Conservation (phyloP, 2,113 vertebrate species). For the Hemiscyllium ocellatum region DNA sequence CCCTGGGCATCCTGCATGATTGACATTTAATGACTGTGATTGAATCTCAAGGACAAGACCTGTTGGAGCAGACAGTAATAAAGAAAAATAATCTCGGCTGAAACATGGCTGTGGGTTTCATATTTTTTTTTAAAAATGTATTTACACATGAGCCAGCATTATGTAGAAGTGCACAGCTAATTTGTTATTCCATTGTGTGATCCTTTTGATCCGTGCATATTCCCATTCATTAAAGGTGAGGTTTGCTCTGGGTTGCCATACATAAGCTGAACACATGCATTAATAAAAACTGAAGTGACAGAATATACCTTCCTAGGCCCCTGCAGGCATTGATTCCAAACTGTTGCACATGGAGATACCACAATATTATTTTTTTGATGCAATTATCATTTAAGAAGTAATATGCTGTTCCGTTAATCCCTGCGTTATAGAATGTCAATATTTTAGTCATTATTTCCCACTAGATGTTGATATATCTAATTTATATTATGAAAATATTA, state of each 20-base stretch:
- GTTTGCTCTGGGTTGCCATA: neutral
- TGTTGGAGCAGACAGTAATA: neutral
- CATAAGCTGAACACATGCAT: neutral
- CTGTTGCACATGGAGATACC: neutral
- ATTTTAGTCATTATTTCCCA: neutral
- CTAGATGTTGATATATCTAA: neutral
- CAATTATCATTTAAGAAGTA: neutral
- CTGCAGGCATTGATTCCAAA: neutral
- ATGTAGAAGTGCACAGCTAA: neutral
- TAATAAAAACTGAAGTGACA: conserved; percentile 27
- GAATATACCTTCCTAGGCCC: neutral
- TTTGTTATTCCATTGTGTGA: neutral
- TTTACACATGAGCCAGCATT: neutral
- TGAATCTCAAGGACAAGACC: neutral
- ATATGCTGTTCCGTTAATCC: neutral
- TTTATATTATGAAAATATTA: neutral
- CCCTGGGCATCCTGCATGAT: neutral
- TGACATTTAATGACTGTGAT: neutral
- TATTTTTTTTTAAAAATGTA: neutral
- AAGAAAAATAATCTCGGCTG: neutral
- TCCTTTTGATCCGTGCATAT: neutral
- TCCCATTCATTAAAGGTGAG: neutral
- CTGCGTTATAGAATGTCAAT: neutral
- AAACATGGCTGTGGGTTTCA: neutral
- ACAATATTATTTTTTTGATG: neutral